phyloP scores from a whole-genome alignment of 1,140 invertebrate species.

The Drosophila arizonae region DNA sequence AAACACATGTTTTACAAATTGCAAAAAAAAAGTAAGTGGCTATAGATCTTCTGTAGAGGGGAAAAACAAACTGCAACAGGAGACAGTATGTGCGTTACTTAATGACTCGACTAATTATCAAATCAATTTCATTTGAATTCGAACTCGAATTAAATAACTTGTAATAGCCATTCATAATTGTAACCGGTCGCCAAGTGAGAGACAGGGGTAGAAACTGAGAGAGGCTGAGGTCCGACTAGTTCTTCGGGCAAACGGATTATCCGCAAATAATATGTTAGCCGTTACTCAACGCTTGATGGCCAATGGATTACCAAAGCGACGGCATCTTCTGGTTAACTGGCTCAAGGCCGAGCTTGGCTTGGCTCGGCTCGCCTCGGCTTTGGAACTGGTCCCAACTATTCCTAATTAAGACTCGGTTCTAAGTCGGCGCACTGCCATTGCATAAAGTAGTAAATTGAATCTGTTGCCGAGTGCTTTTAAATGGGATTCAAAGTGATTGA shows the following conservation, averaged over 20 bases:
- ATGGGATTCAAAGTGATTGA: slow-evolving; percentile 35
- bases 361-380: neutral
- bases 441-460: slow-evolving; percentile 54
- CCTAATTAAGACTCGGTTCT: slow-evolving; percentile 47
- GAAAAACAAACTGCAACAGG: neutral
- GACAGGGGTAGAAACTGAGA: neutral
- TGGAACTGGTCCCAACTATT: slow-evolving; percentile 54
- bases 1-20: slow-evolving; percentile 17
- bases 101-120: slow-evolving; percentile 35
- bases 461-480: slow-evolving; percentile 18
- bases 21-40: neutral
- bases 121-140: slow-evolving; percentile 69
- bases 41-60: slow-evolving; percentile 10
- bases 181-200: slow-evolving; percentile 17
- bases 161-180: slow-evolving; percentile 60
- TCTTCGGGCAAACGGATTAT: slow-evolving; percentile 22
- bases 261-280: slow-evolving; percentile 21
- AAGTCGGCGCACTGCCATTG: slow-evolving; percentile 37
- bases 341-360: slow-evolving; percentile 53
- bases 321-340: slow-evolving; percentile 60
- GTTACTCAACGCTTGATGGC: slow-evolving; percentile 46
- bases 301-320: slow-evolving; percentile 36
- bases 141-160: slow-evolving; percentile 64
- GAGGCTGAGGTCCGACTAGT: slow-evolving; percentile 3
- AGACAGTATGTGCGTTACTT: slow-evolving; percentile 40